Conservation (phyloP, 2,797 vertebrate genomes). For the Halcyon chelicuti region DNA sequence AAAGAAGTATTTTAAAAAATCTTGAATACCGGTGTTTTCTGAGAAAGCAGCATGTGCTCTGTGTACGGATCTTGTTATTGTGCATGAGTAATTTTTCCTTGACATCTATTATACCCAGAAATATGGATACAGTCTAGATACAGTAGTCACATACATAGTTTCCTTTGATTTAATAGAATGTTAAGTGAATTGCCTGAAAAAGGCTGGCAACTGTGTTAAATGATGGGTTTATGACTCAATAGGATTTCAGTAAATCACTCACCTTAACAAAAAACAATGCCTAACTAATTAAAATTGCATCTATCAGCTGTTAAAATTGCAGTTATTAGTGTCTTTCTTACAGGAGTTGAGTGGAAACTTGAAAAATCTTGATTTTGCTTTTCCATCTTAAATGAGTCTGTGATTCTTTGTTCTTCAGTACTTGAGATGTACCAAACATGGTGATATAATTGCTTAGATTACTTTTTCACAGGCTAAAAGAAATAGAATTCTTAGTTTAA, state of each 20-base stretch:
- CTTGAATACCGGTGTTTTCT: neutral
- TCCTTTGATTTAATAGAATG: neutral
- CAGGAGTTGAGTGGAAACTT: neutral
- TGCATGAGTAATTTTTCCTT: neutral
- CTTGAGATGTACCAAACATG: neutral
- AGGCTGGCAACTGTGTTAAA: neutral
- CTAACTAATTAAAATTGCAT: slow-evolving; percentile 30
- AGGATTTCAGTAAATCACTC: neutral
- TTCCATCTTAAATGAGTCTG: neutral
- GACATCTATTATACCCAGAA: neutral
- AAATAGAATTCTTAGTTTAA: neutral
- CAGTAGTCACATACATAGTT: neutral
- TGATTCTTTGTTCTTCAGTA: neutral
- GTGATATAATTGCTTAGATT: neutral
- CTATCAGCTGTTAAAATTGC: neutral
- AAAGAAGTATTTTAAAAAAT: neutral
- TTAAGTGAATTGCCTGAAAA: neutral
- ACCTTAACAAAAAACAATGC: slow-evolving; percentile 9
- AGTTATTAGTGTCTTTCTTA: neutral
- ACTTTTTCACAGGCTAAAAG: neutral
- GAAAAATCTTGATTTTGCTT: neutral
- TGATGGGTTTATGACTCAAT: neutral
- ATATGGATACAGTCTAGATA: neutral
- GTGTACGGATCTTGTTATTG: neutral
- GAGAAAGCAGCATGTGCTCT: neutral